Percentiles rank a stretch among this genome's conserved stretches.
Conservation (phyloP, 2,113 vertebrate species). For the Polypterus senegalus region DNA sequence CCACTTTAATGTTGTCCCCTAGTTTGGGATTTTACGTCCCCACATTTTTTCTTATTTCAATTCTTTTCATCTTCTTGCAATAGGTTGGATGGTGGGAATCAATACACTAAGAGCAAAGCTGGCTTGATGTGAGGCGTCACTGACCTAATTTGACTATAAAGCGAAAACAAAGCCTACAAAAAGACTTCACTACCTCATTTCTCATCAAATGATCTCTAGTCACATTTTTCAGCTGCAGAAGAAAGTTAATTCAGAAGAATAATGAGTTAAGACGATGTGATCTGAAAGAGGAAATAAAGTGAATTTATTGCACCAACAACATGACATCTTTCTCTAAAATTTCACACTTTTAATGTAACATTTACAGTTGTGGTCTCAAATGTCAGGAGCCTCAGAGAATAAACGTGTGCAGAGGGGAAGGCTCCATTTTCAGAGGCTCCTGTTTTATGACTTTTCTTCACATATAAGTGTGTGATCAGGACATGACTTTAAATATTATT, state of each 20-base stretch:
- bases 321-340: slow-evolving; percentile 60
- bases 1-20: no score
- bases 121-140: no score
- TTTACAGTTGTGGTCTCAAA: slow-evolving; percentile 61
- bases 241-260: slow-evolving; percentile 21
- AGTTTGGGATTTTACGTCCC: no score
- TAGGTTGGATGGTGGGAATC: no score
- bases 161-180: no score
- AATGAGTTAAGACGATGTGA: slow-evolving; percentile 36
- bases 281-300: slow-evolving; percentile 40
- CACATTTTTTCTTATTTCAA: no score
- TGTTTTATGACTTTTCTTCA: slow-evolving; percentile 41
- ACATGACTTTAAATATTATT: slow-evolving; percentile 40
- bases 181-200: no score
- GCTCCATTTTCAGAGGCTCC: slow-evolving; percentile 27
- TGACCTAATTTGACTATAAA: no score
- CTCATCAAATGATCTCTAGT: no score
- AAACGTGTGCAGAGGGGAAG: slow-evolving; percentile 33
- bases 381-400: slow-evolving; percentile 49
- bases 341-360: slow-evolving; percentile 62
- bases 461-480: slow-evolving; percentile 47
- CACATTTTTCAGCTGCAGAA: no score
- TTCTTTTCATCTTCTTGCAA: no score
- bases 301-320: slow-evolving; percentile 46
- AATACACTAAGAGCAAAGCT: no score